These are phyloP conservation scores for Hirundo rustica DNA, from an alignment of 2,797 vertebrate genomes.

Conservation along the genomic window DNA sequence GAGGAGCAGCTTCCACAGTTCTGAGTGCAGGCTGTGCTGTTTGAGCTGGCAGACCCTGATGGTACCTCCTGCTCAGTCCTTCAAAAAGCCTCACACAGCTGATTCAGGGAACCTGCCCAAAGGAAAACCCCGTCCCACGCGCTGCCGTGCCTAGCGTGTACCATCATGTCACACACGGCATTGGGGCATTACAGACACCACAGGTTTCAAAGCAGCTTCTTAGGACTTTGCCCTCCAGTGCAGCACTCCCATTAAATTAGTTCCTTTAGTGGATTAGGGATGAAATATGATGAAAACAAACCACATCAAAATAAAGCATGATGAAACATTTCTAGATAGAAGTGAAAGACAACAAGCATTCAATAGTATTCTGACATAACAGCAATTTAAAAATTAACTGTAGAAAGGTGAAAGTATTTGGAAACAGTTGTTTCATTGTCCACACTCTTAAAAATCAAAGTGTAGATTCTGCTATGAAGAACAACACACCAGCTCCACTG, in stretches of 20 bases:
- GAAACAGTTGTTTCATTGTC: neutral
- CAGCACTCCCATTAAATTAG: neutral
- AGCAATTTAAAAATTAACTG: neutral
- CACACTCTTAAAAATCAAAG: neutral
- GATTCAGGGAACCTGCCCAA: neutral
- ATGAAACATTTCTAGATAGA: neutral
- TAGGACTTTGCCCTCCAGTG: neutral
- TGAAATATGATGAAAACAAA: neutral
- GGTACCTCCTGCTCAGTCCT: neutral
- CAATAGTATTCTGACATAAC: neutral
- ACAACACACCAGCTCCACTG: neutral
- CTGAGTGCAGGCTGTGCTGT: fast-evolving
- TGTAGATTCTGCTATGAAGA: neutral
- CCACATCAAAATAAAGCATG: neutral
- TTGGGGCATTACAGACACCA: neutral
- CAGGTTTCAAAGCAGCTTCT: neutral
- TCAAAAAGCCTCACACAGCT: neutral
- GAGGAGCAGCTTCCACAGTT: neutral
- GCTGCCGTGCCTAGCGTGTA: fast-evolving
- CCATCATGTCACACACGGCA: fast-evolving
- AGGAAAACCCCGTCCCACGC: fast-evolving
- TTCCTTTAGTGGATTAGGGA: neutral
- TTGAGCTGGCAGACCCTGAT: neutral
- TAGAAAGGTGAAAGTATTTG: neutral
- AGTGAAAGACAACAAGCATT: neutral